A percentile compares a stretch with the other conserved stretches of the same genome.
Conservation (phyloP, 2,113 vertebrate species). For the Astur gentilis region DNA sequence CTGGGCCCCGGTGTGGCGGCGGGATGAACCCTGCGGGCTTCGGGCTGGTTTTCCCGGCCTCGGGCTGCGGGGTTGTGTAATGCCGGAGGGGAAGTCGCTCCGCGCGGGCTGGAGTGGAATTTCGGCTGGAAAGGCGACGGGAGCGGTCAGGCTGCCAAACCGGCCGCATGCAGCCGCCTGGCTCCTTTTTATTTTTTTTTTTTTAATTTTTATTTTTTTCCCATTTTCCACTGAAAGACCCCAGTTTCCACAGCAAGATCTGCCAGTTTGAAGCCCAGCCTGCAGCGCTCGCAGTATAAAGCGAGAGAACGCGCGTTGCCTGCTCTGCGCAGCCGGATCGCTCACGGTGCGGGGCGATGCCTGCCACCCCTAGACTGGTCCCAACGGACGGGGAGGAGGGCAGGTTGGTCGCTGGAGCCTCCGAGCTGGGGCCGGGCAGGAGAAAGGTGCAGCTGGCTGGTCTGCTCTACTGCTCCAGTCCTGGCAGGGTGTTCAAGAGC, state of each 20-base stretch:
- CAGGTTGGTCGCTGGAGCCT: not conserved
- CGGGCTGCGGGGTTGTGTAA: not conserved
- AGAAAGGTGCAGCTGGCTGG: not conserved
- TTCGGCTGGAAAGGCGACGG: not conserved
- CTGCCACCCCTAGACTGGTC: not conserved
- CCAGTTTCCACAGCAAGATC: not conserved
- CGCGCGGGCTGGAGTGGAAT: not conserved
- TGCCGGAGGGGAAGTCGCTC: not conserved
- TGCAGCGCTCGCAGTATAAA: not conserved
- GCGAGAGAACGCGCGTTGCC: not conserved
- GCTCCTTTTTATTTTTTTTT: too few species aligned
- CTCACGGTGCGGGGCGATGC: not conserved
- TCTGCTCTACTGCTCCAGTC: not conserved
- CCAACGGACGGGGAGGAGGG: accelerated
- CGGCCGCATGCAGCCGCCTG: not conserved
- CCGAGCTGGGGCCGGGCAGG: not conserved
- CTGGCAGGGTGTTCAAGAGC: not conserved
- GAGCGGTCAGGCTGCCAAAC: not conserved
- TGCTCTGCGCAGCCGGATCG: not conserved
- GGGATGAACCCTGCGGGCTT: not conserved
- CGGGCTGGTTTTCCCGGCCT: not conserved
- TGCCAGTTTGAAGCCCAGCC: not conserved
- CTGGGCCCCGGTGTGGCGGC: not conserved
- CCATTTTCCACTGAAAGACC: not conserved
- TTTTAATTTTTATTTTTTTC: too few species aligned